Base-by-base conservation (phyloP, 2,888 invertebrate species). In the Glaucopsyche alexis region DNA sequence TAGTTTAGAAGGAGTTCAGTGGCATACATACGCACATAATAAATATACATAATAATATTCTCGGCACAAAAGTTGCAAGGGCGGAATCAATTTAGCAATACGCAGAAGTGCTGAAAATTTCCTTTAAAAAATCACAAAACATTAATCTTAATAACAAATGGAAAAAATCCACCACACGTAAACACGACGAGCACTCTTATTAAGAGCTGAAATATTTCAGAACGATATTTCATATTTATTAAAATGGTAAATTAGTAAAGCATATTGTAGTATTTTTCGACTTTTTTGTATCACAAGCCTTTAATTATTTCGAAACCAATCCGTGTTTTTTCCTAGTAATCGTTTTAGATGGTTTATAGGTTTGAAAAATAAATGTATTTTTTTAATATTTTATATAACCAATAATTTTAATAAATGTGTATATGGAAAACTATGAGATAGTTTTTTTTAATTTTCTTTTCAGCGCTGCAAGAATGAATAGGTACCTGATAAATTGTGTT, bases 141-240 rank as follows among this genome's bases (percentile, higher is more conserved):
- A 60, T 60, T 60, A 60, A 60, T 60, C 60, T 60, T 60, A 38
- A 60, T 60, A 29, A 13, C 29, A 60, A 60, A 60, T 60, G 60
- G 60, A 38, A 55, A 52, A 19, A 60, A 13, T 60, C 60, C 60
- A 60, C 29, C 16, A 9, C 9, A 60, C 47, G 47, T 47, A 47
- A 47, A 47, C 42, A 55, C 60, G 13, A 60, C 60, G 16, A 60
- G 60, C 29, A 60, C 60, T 29, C 60, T 60, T 29, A 29, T 13
- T 60, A 29, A 60, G 29, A 29, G 60, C 60, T 60, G 29, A 38
- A 60, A 60, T 60, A 60, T 60, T 60, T 60, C 60, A 29, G 16
- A 11, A 9, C 60, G 29, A 60, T 60, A 60, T 60, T 60, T 60
- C 60, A 60, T 60, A 29, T 60, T 60, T 60, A 60, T 60, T 60